Base-by-base conservation (phyloP, 2,113 vertebrate genomes). In the Paedocypris sp. region DNA sequence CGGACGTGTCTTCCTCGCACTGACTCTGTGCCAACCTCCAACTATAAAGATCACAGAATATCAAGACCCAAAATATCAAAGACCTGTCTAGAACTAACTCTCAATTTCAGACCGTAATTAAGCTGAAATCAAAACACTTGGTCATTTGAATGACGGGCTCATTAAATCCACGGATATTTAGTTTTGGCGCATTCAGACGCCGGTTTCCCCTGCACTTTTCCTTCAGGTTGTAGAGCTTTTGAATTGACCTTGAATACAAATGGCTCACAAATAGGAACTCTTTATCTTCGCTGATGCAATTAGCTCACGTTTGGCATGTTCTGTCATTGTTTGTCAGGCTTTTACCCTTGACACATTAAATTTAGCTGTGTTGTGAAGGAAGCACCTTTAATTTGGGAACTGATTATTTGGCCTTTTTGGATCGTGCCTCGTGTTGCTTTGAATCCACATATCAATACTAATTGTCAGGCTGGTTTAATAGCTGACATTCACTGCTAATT, bases 331-430 rank as follows among this genome's bases (percentile, higher is more conserved):
- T 26, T 53, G 8, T 18, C 46, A 49, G 26, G 9, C 15, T 49
- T 29, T 49, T 52, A 35, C 12, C 6, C 19, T 6, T 36, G 49
- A 23, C 33, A 26, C 22, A 15, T 39, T 54, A 7, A 39, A 54
- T 54, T 54, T 54, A 39, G 33, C 13, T 16, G 12, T 12, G 9
- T 54, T 39, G 51, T 18, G n/a, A 54, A 54, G 36, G 13, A 54
- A 39, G 20, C 20, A 39, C 2, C 9, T 39, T 54, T 39, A 28
- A 56, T 56, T 28, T 56, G 3, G 41, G 10, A 56, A 56, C 3
- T 1, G 3, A 28, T 28, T 4, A 28, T 28, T 41, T 28, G 23
- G 35, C 9, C 15, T 56, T 15, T 28, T 12, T 18, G 36, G 23
- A 41, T 6, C 10, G 1, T 41, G 13, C 52, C 13, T 28, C 23